Evolutionary conservation across 2,797 vertebrate genomes (phyloP), one percentile per base, ranked within the genome.

Genomic region (Betta splendens): DNA sequence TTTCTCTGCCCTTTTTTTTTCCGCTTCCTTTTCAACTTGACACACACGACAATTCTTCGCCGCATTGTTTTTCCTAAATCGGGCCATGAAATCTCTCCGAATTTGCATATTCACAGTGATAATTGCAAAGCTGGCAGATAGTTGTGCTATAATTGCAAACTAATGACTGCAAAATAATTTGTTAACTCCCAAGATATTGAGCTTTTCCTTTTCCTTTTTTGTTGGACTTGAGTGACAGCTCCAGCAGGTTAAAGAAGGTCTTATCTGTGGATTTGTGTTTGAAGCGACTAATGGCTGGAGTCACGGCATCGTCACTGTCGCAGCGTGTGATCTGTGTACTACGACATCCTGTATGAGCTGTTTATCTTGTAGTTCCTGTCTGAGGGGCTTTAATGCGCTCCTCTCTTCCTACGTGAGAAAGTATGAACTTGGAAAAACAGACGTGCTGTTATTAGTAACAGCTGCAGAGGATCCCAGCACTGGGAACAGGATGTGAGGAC

Each of bases 21-120:
- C 13, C 22, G 44, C 15, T 12, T 10, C 17, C 38, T 40, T 72
- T 61, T 70, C 47, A 76, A 77, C 72, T 70, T 55, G 74, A 72
- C 64, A 75, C 72, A 80, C 69, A 55, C 44, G 76, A 59, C 8
- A 64, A 64, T 69, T 74, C 77, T 71, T 67, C 58, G 49, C 72
- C 35, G 51, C 44, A 74, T 84, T 88, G 79, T 85, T 87, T 79
- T 61, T 56, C 55, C 51, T 71, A 80, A 85, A 85, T 80, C 80
- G 51, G 80, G 74, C 84, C 85, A 80, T 91, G 75, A 87, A 88
- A 91, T 91, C 87, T 75, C 50, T 71, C 58, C 8, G 33, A 77
- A 88, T 91, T 88, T 79, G 80, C 84, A 90, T 89, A 85, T 88
- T 84, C 79, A 77, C 85, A 72, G 72, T 54, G 73, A 87, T 91